These are phyloP conservation scores for Lomographa bimaculata DNA, from an alignment of 2,888 invertebrate genomes.

Conservation along the genomic window DNA sequence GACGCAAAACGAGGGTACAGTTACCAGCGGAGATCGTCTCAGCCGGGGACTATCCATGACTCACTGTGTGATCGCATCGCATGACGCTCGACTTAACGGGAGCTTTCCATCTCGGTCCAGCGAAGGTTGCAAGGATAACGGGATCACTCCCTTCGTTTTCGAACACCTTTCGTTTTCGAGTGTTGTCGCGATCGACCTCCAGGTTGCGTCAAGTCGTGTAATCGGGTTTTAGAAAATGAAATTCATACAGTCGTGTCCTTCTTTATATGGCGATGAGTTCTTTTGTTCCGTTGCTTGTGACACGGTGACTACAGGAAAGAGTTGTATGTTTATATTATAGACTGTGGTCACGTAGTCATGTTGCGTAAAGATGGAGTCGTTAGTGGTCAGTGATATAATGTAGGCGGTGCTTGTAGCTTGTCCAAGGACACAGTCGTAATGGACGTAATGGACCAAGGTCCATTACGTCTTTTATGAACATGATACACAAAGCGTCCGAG, in stretches of 20 bases:
- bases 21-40: slow-evolving; percentile 32
- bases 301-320: slow-evolving; percentile 17
- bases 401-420: too few species aligned
- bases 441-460: too few species aligned
- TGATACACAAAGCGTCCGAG: too few species aligned
- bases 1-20: slow-evolving; percentile 43
- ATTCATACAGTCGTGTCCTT: slow-evolving; percentile 62
- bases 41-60: slow-evolving; percentile 35
- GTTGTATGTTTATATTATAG: too few species aligned
- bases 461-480: too few species aligned
- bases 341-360: slow-evolving; percentile 16
- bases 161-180: slow-evolving; percentile 77
- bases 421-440: too few species aligned
- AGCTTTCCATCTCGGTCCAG: slow-evolving; percentile 73
- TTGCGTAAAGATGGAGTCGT: slow-evolving; percentile 20
- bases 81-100: slow-evolving; percentile 70
- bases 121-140: slow-evolving; percentile 62
- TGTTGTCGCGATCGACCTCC: slow-evolving; percentile 65
- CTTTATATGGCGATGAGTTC: slow-evolving; percentile 69
- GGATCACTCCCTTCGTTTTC: slow-evolving; percentile 79
- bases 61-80: slow-evolving; percentile 56
- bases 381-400: slow-evolving; percentile 10
- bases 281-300: slow-evolving; percentile 43
- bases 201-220: slow-evolving; percentile 66
- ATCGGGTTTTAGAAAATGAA: slow-evolving; percentile 83